Evolutionary conservation across 2,888 invertebrate species (phyloP).

Genomic region (Tachina grossa): DNA sequence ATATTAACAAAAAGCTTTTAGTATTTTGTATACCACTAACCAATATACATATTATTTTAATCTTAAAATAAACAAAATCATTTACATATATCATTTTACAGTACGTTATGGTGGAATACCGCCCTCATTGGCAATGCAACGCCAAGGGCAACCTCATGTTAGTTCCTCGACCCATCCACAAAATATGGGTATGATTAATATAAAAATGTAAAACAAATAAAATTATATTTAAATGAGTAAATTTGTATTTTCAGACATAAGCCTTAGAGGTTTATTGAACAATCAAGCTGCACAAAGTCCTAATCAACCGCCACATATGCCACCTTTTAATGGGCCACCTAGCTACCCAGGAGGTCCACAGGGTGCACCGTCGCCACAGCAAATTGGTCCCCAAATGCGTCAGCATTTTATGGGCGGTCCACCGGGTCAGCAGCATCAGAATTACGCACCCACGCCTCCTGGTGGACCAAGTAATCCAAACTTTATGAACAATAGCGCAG

Average conservation of each 20-base stretch:
- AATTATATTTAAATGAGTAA: neutral
- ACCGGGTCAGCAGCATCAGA: slow-evolving; percentile 82
- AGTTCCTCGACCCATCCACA: slow-evolving; percentile 87
- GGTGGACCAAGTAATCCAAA: slow-evolving; percentile 82
- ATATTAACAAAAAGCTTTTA: slow-evolving; percentile 60
- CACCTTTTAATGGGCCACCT: slow-evolving; percentile 80
- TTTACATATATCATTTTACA: slow-evolving; percentile 65
- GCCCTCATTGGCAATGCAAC: slow-evolving; percentile 80
- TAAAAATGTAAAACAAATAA: neutral
- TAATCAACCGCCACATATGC: slow-evolving; percentile 80
- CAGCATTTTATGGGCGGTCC: slow-evolving; percentile 82
- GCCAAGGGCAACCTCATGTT: slow-evolving; percentile 85
- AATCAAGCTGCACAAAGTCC: slow-evolving; percentile 82
- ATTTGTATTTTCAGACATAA: slow-evolving; percentile 78
- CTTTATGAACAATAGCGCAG: slow-evolving; percentile 82
- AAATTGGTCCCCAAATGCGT: slow-evolving; percentile 81
- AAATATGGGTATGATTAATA: slow-evolving; percentile 83
- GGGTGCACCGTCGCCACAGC: slow-evolving; percentile 81
- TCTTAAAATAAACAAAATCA: slow-evolving; percentile 1
- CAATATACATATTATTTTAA: slow-evolving; percentile 4
- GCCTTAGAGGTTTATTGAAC: slow-evolving; percentile 82
- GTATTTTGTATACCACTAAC: slow-evolving; percentile 14
- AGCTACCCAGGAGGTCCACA: slow-evolving; percentile 82
- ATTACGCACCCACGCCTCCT: slow-evolving; percentile 80
- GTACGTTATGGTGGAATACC: slow-evolving; percentile 82